Conservation (phyloP, 35 echinoderm and acorn worm genomes). For the Holothuria glaberrima region DNA sequence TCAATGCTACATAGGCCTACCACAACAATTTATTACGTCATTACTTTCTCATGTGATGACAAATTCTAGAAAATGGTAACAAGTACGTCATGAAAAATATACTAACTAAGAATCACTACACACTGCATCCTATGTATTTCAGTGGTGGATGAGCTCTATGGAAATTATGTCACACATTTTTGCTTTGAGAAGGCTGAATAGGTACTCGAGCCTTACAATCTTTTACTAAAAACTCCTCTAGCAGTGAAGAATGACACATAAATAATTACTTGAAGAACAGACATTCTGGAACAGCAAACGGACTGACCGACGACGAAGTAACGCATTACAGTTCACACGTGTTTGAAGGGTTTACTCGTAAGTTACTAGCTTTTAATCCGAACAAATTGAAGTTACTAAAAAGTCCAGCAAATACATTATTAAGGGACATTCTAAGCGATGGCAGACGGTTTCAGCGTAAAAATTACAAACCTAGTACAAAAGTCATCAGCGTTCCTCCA, state of each 20-base stretch:
- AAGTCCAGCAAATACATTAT: background rate
- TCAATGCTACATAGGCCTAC: too few species aligned
- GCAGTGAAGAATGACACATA: background rate
- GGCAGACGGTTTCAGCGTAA: background rate
- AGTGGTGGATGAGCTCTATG: too few species aligned
- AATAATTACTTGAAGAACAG: background rate
- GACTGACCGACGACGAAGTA: background rate
- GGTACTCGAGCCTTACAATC: too few species aligned
- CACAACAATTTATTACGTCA: too few species aligned
- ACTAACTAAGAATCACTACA: too few species aligned
- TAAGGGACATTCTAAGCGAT: background rate
- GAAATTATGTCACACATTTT: too few species aligned
- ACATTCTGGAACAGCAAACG: background rate
- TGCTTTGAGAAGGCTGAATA: too few species aligned
- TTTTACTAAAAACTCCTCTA: too few species aligned
- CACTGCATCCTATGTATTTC: too few species aligned
- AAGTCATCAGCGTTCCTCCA: conserved; percentile 2
- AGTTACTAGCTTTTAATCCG: background rate
- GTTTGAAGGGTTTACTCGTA: background rate
- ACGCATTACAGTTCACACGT: background rate
- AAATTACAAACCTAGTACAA: background rate
- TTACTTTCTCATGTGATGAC: too few species aligned
- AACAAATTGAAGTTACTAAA: background rate
- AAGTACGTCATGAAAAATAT: too few species aligned
- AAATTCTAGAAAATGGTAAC: too few species aligned